Evolutionary conservation across 35 echinoderm and acorn worm genomes (phyloP), one percentile per base, ranked within the genome.

Genomic region (Apostichopus californicus): DNA sequence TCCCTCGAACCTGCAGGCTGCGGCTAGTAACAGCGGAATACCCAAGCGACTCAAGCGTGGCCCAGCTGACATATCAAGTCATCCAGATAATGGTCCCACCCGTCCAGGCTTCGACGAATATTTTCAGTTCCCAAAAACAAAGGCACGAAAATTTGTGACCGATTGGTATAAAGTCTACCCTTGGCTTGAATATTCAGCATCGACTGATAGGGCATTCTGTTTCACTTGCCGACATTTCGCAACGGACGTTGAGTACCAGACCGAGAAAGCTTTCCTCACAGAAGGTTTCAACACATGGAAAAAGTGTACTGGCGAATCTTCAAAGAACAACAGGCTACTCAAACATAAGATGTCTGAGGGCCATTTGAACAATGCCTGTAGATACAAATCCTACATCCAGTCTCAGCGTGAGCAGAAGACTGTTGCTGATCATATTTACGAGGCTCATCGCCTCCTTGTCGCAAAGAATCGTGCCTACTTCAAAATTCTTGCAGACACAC

Each of bases 121-220:
- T 73, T 90, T 73, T 46, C 5, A 73, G 6, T 73, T 90, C 23
- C 87, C 2, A 13, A 86, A 65, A 90, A 73, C 87, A 54, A 73
- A 77, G 53, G 88, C 72, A 77, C 68, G 88, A 78, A 90, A 57
- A 78, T 90, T 90, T 78, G 57, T 77, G 23, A 25, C 88, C 55
- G 88, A 90, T 12, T 90, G 88, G 88, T 90, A 78, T 28, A 90
- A 90, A 18, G 57, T 15, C 21, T 90, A 90, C 52, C 88, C 88
- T 8, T 90, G 71, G 88, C 71, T 90, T 9, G 88, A 90, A 78
- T 90, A 90, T 57, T 90, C 88, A 25, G 70, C 24, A 77, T 90
- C 88, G 17, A 78, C 68, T 77, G 88, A 90, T 25, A 77, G 75
- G 87, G 87, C 28, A 73, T 90, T 20, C 26, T 75, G 87, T 90